phyloP scores from a whole-genome alignment of 2,113 vertebrate species.

The Syngnathoides biaculeatus region DNA sequence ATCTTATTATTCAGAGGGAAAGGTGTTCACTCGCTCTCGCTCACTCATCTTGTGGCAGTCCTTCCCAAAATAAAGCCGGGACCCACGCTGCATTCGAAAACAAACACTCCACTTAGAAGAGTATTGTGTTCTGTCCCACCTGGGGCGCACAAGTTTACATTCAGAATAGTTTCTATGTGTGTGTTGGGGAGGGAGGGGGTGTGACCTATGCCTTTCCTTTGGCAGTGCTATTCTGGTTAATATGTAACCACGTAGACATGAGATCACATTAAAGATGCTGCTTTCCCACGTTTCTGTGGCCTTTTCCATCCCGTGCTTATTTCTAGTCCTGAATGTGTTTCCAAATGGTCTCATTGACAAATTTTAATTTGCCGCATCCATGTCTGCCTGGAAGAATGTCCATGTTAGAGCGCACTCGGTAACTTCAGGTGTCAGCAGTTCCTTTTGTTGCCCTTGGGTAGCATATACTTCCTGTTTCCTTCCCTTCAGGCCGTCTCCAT shows the following conservation, averaged over 20 bases:
- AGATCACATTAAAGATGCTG: conserved; percentile 11
- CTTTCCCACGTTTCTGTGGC: neutral
- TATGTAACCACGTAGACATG: conserved; percentile 37
- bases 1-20: neutral
- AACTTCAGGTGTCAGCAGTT: neutral
- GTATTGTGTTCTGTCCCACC: conserved; percentile 34
- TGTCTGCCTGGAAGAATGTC: neutral
- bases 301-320: neutral
- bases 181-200: conserved; percentile 1
- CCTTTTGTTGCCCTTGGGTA: neutral
- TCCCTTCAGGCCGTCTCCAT: neutral
- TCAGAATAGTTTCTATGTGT: conserved; percentile 23
- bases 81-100: conserved; percentile 47
- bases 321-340: neutral
- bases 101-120: conserved; percentile 40
- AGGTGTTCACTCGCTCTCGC: neutral
- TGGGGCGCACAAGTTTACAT: conserved; percentile 45
- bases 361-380: neutral
- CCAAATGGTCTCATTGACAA: neutral
- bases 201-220: conserved; percentile 12
- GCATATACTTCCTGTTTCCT: neutral
- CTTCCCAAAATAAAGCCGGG: conserved; percentile 48
- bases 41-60: conserved; percentile 9
- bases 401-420: neutral
- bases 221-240: conserved; percentile 46